Percentiles rank a stretch among this genome's conserved stretches.
Evolutionary conservation across 2,113 vertebrate genomes (phyloP).

Genomic region (Chiloscyllium plagiosum): DNA sequence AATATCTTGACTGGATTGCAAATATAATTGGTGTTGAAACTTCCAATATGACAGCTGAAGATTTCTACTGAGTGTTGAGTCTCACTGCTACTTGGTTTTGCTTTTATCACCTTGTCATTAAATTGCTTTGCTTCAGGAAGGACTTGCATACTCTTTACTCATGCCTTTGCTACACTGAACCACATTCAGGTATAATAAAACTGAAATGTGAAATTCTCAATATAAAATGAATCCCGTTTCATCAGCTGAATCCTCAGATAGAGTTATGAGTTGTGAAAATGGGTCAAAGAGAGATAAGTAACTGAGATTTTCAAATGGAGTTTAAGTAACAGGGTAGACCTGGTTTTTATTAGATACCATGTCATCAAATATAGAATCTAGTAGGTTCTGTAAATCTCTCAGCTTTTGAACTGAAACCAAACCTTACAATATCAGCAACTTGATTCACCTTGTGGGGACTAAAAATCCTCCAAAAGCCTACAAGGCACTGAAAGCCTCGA

Average conservation of each 20-base stretch:
- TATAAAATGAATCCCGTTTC: not conserved
- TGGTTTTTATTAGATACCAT: no score
- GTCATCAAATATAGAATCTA: no score
- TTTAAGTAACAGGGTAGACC: no score
- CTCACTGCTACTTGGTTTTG: not conserved
- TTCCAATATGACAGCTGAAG: not conserved
- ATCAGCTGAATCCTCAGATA: not conserved
- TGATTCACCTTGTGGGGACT: no score
- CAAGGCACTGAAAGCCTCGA: no score
- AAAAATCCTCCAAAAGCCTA: no score
- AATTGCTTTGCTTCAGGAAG: not conserved
- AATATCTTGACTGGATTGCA: constrained; percentile 52
- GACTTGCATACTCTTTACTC: not conserved
- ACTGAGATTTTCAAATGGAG: no score
- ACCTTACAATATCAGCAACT: no score
- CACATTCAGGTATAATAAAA: not conserved
- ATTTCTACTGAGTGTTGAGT: not conserved
- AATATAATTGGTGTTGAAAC: constrained; percentile 39
- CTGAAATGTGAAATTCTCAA: not conserved
- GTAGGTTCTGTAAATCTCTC: no score
- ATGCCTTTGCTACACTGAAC: not conserved
- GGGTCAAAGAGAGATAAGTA: no score
- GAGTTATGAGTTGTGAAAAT: not conserved
- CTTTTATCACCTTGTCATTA: not conserved
- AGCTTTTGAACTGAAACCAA: no score